Base-by-base conservation (phyloP, 2,888 invertebrate genomes). In the Heliconius sara region DNA sequence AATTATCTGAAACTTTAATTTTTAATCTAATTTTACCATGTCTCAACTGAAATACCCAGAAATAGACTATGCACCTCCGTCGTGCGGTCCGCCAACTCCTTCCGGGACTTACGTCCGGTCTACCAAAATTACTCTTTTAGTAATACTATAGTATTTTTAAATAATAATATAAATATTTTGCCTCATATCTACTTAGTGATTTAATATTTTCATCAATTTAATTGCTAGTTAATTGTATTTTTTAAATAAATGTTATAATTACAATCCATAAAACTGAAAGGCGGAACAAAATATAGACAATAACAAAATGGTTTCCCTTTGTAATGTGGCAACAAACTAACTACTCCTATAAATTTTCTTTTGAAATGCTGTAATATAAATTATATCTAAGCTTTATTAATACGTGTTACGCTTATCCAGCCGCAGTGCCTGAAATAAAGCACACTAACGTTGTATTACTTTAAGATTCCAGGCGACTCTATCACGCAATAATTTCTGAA, bases 401-500 rank as follows among this genome's bases (percentile, higher is more conserved):
- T 81, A 79, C 81, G 77, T 80, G 79, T 79, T 77, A 60, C 80
- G 63, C 76, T 80, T 83, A 81, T 81, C 80, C 79, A 77, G 75
- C 71, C 68, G 79, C 63, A 77, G 57, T 63, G 72, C 75, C 78
- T 76, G 77, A 78, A 82, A 78, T 78, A 78, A 79, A 77, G 79
- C 78, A 30, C 79, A 77, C 72, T 77, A 70, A 65, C 72, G 77
- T 79, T 79, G 79, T 80, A 80, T 81, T 81, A 80, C 81, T 79
- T 78, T 66, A 79, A 79, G 81, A 81, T 74, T 76, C 71, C 78
- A 65, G 79, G 77, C 80, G 79, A 80, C 76, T 82, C 74, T 65
- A 66, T 76, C 79, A 76, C 73, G 81, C 79, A 80, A 83, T 83
- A 83, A 82, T 83, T 81, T 81, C 81, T 83, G 67, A 77, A 76